Conservation (phyloP, 2,888 invertebrate species). For the Opisthograptis luteolata region DNA sequence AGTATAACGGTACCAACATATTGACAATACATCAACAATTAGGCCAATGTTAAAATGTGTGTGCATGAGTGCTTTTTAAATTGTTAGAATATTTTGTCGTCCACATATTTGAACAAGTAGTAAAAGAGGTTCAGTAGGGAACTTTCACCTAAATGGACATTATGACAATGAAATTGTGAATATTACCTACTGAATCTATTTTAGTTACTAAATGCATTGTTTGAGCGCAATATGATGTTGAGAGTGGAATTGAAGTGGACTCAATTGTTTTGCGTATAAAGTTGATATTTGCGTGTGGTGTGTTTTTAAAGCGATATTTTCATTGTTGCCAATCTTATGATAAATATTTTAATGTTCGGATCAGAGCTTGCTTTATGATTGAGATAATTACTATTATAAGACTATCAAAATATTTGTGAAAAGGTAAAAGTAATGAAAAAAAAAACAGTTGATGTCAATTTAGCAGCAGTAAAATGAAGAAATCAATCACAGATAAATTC, state of each 20-base stretch:
- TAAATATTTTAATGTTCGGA: constrained; percentile 37
- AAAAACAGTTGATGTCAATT: not conserved
- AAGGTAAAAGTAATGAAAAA: not conserved
- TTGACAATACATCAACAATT: constrained; percentile 37
- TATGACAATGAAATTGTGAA: not conserved
- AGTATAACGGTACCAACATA: constrained; percentile 12
- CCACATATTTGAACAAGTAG: constrained; percentile 5
- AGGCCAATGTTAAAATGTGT: constrained; percentile 35
- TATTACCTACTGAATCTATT: constrained; percentile 11
- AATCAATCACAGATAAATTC: not conserved
- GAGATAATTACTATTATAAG: not conserved
- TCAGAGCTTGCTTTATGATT: constrained; percentile 38
- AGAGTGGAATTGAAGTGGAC: constrained; percentile 17
- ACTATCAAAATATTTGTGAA: constrained; percentile 6
- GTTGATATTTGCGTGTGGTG: constrained; percentile 35
- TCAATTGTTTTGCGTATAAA: constrained; percentile 28
- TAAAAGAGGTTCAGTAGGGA: constrained; percentile 8
- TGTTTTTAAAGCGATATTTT: constrained; percentile 53
- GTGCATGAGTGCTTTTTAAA: constrained; percentile 31
- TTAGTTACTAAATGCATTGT: constrained; percentile 40
- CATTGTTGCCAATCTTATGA: constrained; percentile 75
- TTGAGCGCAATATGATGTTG: constrained; percentile 19
- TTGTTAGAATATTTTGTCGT: constrained; percentile 22
- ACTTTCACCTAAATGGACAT: not conserved
- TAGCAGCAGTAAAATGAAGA: not conserved